Evolutionary conservation across 2,888 invertebrate species (phyloP).

Genomic region (Glyphotaelius pellucidus): DNA sequence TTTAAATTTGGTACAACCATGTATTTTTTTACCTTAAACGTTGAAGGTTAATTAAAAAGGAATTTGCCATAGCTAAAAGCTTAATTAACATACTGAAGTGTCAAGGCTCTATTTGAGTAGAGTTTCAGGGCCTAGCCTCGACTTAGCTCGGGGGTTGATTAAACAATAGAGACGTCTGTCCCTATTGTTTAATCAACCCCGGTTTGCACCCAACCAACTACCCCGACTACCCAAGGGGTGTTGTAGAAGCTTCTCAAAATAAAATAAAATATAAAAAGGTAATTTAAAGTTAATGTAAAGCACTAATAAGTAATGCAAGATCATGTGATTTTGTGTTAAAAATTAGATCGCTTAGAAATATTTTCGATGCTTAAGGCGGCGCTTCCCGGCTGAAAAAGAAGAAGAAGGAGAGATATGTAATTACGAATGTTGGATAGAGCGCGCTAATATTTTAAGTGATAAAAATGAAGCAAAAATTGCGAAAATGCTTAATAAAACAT

Average conservation of each 20-base stretch:
- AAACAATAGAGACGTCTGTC: neutral
- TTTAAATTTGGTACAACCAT: neutral
- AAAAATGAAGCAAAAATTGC: no score
- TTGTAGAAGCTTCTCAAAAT: neutral
- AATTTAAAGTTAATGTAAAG: no score
- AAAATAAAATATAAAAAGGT: neutral
- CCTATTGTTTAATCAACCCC: no score
- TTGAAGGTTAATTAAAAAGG: neutral
- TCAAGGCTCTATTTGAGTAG: neutral
- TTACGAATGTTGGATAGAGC: no score
- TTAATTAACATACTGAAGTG: neutral
- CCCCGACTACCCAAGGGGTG: neutral
- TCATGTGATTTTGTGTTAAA: no score
- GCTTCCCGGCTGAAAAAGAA: no score
- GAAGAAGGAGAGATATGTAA: no score
- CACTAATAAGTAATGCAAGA: no score
- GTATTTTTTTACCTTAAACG: neutral
- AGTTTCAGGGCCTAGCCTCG: neutral
- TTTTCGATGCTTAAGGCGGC: no score
- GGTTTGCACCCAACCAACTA: constrained; percentile 18
- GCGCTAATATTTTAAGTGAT: no score
- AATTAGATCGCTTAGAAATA: no score
- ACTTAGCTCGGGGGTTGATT: neutral
- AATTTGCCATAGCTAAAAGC: neutral
- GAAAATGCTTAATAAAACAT: no score